Conservation (phyloP, 2,113 vertebrate genomes). For the Carassius auratus region DNA sequence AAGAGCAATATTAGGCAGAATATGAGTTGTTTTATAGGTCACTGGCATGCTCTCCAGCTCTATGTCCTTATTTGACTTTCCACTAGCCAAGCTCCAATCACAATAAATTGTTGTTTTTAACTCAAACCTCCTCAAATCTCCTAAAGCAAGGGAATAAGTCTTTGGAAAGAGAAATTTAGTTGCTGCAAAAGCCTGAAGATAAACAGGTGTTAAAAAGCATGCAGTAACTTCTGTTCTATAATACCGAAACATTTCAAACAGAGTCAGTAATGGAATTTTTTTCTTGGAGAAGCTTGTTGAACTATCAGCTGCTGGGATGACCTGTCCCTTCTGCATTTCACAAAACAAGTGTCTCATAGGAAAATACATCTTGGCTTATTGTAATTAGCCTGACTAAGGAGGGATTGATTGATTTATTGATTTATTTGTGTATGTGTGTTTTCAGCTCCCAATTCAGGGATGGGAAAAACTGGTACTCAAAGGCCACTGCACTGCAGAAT, state of each 20-base stretch:
- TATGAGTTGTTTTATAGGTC: background rate
- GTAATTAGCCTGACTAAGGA: background rate
- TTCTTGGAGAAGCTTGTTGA: background rate
- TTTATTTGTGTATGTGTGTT: no score
- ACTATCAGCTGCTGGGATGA: background rate
- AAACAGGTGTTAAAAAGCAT: constrained; percentile 21
- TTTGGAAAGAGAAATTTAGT: background rate
- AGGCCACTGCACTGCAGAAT: background rate
- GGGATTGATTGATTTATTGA: no score
- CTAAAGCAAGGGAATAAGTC: background rate
- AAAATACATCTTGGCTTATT: background rate
- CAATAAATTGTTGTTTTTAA: constrained; percentile 12
- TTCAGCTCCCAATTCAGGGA: background rate
- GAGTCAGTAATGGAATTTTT: background rate
- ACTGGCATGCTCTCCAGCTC: background rate
- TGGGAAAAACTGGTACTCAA: background rate
- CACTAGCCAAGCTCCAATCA: background rate
- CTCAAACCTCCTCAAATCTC: background rate
- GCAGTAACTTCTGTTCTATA: background rate
- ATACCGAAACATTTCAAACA: constrained; percentile 1
- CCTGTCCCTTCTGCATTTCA: background rate
- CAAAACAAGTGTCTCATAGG: background rate
- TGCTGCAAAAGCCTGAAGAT: background rate
- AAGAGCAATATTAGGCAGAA: background rate
- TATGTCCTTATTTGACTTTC: constrained; percentile 7